A percentile compares a stretch with the other conserved stretches of the same genome.
Conservation (phyloP, 2,888 invertebrate species). For the Chaitophorus viminalis region DNA sequence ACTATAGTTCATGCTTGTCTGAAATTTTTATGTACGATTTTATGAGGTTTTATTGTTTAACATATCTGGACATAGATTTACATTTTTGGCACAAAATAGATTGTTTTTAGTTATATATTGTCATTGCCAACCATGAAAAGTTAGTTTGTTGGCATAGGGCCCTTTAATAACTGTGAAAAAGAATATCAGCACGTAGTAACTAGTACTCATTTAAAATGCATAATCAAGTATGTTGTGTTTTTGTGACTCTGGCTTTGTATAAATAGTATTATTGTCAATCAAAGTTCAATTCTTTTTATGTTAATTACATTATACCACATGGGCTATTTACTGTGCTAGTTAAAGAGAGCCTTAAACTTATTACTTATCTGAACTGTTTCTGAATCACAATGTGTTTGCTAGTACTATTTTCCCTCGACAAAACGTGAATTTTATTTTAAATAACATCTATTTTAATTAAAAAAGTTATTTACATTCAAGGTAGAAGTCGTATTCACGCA, state of each 20-base stretch:
- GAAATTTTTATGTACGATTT: background rate
- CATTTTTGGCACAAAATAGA: slow-evolving; percentile 14
- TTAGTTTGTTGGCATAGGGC: slow-evolving; percentile 43
- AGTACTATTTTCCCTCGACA: background rate
- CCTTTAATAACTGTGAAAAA: slow-evolving; percentile 50
- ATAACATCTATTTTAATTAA: slow-evolving; percentile 18
- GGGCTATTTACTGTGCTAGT: background rate
- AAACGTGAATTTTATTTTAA: slow-evolving; percentile 10
- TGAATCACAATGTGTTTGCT: background rate
- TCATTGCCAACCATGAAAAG: slow-evolving; percentile 8
- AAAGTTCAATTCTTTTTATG: slow-evolving; percentile 55
- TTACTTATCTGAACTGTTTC: slow-evolving; percentile 5
- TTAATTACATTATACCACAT: slow-evolving; percentile 38
- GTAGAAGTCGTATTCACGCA: background rate
- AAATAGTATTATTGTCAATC: slow-evolving; percentile 52
- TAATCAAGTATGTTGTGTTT: slow-evolving; percentile 18
- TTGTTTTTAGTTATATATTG: background rate
- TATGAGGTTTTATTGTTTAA: background rate
- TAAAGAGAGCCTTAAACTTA: background rate
- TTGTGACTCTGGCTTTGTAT: slow-evolving; percentile 5
- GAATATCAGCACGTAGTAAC: slow-evolving; percentile 35
- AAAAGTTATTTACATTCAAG: background rate
- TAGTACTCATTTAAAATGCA: slow-evolving; percentile 42
- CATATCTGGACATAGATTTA: background rate
- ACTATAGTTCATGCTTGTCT: background rate